These are phyloP conservation scores for Drosophila serrata DNA, from an alignment of 1,140 invertebrate species.

Conservation along the genomic window DNA sequence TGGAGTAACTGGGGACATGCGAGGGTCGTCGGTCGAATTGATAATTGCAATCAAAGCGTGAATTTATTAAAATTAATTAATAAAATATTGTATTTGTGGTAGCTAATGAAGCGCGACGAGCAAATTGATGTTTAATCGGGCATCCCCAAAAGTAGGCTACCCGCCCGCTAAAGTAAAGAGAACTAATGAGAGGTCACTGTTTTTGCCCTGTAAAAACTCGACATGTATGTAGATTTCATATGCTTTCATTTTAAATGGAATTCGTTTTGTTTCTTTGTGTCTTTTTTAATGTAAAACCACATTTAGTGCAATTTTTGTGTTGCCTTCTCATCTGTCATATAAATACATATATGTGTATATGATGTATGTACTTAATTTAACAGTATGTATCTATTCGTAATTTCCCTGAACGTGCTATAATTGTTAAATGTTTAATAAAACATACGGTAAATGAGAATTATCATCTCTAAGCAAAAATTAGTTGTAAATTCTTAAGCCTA, in stretches of 20 bases:
- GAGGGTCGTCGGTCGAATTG: slow-evolving; percentile 8
- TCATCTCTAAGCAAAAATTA: slow-evolving; percentile 74
- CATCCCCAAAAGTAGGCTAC: slow-evolving; percentile 54
- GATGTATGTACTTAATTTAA: slow-evolving; percentile 30
- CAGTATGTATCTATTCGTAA: slow-evolving; percentile 45
- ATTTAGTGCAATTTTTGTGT: slow-evolving; percentile 71
- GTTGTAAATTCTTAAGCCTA: slow-evolving; percentile 75
- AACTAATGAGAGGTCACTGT: slow-evolving; percentile 4
- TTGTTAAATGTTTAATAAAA: slow-evolving; percentile 72
- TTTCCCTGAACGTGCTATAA: slow-evolving; percentile 77
- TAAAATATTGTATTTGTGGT: slow-evolving; percentile 64
- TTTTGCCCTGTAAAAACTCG: slow-evolving; percentile 51
- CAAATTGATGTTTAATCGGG: slow-evolving; percentile 50
- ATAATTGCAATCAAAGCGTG: slow-evolving; percentile 74
- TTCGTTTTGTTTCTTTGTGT: slow-evolving; percentile 50
- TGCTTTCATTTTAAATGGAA: slow-evolving; percentile 45
- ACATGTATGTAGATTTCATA: slow-evolving; percentile 16
- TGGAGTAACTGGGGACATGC: slow-evolving; percentile 40
- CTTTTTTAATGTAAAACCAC: slow-evolving; percentile 11
- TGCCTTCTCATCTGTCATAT: slow-evolving; percentile 56
- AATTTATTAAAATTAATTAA: slow-evolving; percentile 82
- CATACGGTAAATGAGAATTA: slow-evolving; percentile 51
- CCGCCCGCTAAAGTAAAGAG: slow-evolving; percentile 2
- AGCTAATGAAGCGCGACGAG: slow-evolving; percentile 68
- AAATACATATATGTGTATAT: slow-evolving; percentile 2